These are phyloP conservation scores for Brenthis daphne DNA, from an alignment of 2,888 invertebrate genomes.

Conservation along the genomic window DNA sequence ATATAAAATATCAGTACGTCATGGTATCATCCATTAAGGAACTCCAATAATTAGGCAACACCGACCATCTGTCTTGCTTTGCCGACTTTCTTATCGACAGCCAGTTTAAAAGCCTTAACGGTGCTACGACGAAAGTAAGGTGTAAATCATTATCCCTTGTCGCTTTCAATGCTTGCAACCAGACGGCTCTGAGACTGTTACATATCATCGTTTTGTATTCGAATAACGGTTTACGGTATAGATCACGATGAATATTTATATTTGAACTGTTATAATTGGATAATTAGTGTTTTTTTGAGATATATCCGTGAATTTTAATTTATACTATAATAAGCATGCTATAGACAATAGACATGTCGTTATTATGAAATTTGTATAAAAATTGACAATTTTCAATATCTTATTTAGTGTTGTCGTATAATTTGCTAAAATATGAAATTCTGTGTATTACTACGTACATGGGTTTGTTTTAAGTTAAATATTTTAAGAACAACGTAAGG, in stretches of 20 bases:
- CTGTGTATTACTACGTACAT: not conserved
- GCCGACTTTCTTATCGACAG: slow-evolving; percentile 63
- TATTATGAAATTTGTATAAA: not conserved
- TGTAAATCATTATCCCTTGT: slow-evolving; percentile 66
- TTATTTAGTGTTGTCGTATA: not conserved
- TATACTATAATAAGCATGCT: not conserved
- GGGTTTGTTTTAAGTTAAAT: too few relatives aligned
- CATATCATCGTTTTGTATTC: slow-evolving; percentile 28
- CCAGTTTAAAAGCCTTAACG: slow-evolving; percentile 72
- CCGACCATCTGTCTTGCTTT: slow-evolving; percentile 65
- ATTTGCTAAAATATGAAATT: not conserved
- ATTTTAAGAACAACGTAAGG: too few relatives aligned
- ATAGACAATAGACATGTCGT: too few relatives aligned
- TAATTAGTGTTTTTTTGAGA: slow-evolving; percentile 4
- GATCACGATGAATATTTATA: slow-evolving; percentile 15
- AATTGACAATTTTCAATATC: not conserved
- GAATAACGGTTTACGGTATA: slow-evolving; percentile 16
- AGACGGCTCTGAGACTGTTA: slow-evolving; percentile 30
- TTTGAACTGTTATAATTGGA: slow-evolving; percentile 9
- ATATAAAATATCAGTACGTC: slow-evolving; percentile 14
- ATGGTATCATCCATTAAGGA: slow-evolving; percentile 22
- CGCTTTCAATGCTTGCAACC: slow-evolving; percentile 52
- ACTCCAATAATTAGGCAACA: slow-evolving; percentile 39
- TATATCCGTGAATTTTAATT: slow-evolving; percentile 5
- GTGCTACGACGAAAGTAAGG: slow-evolving; percentile 72